Conservation (phyloP, 1,140 invertebrate species). For the Monomorium pharaonis region DNA sequence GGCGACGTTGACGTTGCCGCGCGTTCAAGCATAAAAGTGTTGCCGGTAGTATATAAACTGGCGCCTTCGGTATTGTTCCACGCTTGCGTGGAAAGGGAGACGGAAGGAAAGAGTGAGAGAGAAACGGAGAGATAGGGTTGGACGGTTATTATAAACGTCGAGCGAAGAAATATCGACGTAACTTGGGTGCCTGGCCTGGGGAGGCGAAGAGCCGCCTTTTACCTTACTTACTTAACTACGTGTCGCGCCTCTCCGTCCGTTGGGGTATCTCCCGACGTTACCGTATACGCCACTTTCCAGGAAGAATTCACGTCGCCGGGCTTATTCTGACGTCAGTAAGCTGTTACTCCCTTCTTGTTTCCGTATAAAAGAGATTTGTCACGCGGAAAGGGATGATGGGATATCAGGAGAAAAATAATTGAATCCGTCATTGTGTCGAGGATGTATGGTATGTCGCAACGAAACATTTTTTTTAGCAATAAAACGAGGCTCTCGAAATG, state of each 20-base stretch:
- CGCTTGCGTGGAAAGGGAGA: background rate
- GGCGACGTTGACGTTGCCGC: background rate
- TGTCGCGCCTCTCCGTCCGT: constrained; percentile 15
- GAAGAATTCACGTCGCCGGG: constrained; percentile 34
- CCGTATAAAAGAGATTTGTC: constrained; percentile 16
- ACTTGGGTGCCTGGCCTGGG: constrained; percentile 15
- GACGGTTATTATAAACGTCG: constrained; percentile 63
- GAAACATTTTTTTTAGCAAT: constrained; percentile 3
- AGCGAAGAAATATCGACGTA: constrained; percentile 63
- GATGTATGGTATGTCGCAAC: background rate
- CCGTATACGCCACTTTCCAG: background rate
- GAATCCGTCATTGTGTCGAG: constrained; percentile 25
- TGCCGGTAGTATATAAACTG: constrained; percentile 60
- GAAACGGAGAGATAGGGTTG: background rate
- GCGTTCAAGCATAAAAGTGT: constrained; percentile 67
- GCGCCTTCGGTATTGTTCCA: constrained; percentile 61
- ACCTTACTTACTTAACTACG: constrained; percentile 26
- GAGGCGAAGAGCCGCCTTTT: constrained; percentile 37
- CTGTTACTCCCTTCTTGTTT: constrained; percentile 27
- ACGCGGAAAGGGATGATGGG: background rate
- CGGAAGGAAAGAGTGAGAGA: background rate
- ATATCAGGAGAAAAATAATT: constrained; percentile 15
- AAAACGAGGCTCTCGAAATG: background rate
- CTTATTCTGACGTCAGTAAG: constrained; percentile 40
- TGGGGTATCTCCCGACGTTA: background rate